Evolutionary conservation across 2,113 vertebrate species (phyloP), one percentile per base, ranked within the genome.

Genomic region (Menura novaehollandiae): DNA sequence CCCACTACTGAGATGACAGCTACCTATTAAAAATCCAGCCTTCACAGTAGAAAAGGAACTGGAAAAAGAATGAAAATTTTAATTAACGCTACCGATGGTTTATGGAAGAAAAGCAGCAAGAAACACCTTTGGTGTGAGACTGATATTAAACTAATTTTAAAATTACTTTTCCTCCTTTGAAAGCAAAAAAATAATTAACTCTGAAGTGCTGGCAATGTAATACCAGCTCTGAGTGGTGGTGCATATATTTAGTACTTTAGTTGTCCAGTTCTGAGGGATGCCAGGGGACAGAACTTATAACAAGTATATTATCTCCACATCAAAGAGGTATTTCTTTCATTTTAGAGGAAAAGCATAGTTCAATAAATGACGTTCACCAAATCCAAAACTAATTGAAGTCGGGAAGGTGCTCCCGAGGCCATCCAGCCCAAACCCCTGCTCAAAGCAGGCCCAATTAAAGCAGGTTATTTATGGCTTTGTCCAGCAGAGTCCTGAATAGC

Each of bases 101-200:
- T 89, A 33, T 87, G 68, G 77, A 82, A 85, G 88, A 95, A 94
- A 89, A 43, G 73, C 35, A 78, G 62, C 67, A 71, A 93, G 81
- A 94, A 94, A 78, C 49, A 95, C 84, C 69, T 86, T 78, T 63
- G 52, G 68, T 93, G 56, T 88, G 47, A 81, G 28, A 78, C 52
- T 78, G 84, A 87, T 86, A 95, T 60, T 71, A 89, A 95, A 91
- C 18, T 60, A 75, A 78, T 85, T 89, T 72, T 20, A 60, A 95
- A 92, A 93, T 78, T 85, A 81, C 73, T 78, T 91, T 91, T 89
- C 14, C 44, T 81, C 66, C 43, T 88, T 91, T 85, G 87, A 87
- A 95, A 93, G 60, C 47, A 95, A 74, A 87, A 97, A 97, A 87
- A 74, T 93, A 95, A 96, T 93, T 87, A 93, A 87, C 77, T 96